Conservation (phyloP, 2,888 invertebrate species). For the Zygaena filipendulae region DNA sequence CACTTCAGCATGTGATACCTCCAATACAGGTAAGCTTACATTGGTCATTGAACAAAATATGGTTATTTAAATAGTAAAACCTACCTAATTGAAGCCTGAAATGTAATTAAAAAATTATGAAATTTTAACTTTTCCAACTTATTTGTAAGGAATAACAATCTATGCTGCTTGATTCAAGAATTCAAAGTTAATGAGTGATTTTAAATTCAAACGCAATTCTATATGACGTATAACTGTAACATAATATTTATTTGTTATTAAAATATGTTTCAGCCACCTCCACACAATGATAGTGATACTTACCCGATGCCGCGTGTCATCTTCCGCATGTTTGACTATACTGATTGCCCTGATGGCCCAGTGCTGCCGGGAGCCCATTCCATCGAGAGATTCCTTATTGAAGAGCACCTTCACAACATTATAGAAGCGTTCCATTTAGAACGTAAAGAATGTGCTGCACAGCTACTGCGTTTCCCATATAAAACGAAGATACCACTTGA, state of each 20-base stretch:
- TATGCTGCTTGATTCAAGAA: too few relatives aligned
- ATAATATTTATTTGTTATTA: too few relatives aligned
- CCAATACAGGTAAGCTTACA: slow-evolving; percentile 75
- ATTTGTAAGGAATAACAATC: too few relatives aligned
- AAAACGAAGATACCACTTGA: slow-evolving; percentile 95
- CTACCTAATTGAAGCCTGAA: too few relatives aligned
- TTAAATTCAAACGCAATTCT: too few relatives aligned
- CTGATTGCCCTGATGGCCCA: slow-evolving; percentile 95
- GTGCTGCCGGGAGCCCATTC: slow-evolving; percentile 96
- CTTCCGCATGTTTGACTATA: slow-evolving; percentile 98
- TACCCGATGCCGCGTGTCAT: slow-evolving; percentile 97
- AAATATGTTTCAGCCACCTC: slow-evolving; percentile 79
- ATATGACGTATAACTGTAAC: too few relatives aligned
- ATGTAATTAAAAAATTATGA: too few relatives aligned
- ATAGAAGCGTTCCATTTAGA: slow-evolving; percentile 89
- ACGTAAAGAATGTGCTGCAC: slow-evolving; percentile 94
- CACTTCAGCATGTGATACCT: slow-evolving; percentile 94
- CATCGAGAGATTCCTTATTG: slow-evolving; percentile 96
- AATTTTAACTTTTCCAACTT: too few relatives aligned
- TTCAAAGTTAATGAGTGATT: too few relatives aligned
- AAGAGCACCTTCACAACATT: slow-evolving; percentile 96
- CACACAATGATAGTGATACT: slow-evolving; percentile 88
- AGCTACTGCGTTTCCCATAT: slow-evolving; percentile 91
- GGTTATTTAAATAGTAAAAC: background rate
- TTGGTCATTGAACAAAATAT: too few relatives aligned